Evolutionary conservation across 92 coral and sea anemone genomes (phyloP), one percentile per base, ranked within the genome.

Genomic region (Palythoa grandiflora): DNA sequence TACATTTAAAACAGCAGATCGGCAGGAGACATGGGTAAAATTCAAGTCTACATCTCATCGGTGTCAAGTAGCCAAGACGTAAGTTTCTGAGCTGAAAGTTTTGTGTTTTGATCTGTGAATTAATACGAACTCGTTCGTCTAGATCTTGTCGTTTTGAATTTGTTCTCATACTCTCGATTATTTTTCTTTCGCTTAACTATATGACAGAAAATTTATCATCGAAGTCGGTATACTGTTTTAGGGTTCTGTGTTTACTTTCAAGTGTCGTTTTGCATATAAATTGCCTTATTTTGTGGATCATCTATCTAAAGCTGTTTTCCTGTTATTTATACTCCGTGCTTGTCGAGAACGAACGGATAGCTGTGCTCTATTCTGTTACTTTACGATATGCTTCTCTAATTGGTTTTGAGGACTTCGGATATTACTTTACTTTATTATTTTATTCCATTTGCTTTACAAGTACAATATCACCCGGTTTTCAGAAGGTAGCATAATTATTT

Each of bases 21-120:
- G 5, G 8, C 38, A 20, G 57, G 54, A 63, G 44, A 9, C 39
- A 80, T 80, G 85, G 47, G 71, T 44, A 79, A 36, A 35, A 80
- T 80, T 36, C 85, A 80, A 63, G 85, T 80, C 36, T 80, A 80
- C 57, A 39, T 80, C 68, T 61, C 85, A 3, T 80, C 85, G 2
- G 85, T 80, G 10, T 80, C 85, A 1, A 63, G 85, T 38, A 80
- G 85, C 72, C 85, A 80, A 44, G 85, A 80, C 5, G 85, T 80
- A 63, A 80, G 85, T 80, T 50, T 5, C 51, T 50, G 8, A 9
- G 35, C 47, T 68, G 5, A 39, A 68, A 9, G 73, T 3, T 68
- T 21, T 19, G 37, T 3, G 11, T 68, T 10, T 20, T 10, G 65
- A 59, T 59, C 65, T 44, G 50, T 59, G 65, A 59, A 10, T 59